Evolutionary conservation across 2,797 vertebrate species (phyloP).

Genomic region (Diplodus puntazzo): DNA sequence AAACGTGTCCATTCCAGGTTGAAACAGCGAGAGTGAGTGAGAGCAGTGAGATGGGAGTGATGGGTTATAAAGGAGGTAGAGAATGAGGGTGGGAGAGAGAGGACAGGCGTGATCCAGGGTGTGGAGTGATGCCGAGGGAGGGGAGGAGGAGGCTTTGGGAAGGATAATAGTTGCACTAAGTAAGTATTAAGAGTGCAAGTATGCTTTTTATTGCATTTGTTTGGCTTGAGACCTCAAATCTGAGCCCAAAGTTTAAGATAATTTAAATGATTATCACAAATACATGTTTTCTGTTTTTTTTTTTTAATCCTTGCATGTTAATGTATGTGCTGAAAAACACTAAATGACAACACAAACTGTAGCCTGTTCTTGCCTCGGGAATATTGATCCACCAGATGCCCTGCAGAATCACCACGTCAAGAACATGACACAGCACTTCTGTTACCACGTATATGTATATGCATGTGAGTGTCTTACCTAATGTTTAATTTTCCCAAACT

Average conservation of each 20-base stretch:
- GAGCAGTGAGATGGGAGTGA: constrained; percentile 76
- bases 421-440: constrained; percentile 55
- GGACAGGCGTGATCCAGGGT: constrained; percentile 75
- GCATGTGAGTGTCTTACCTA: constrained; percentile 81
- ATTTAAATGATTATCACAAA: constrained; percentile 23
- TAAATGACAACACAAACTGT: constrained; percentile 22
- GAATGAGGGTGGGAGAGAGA: constrained; percentile 78
- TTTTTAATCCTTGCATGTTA: constrained; percentile 1
- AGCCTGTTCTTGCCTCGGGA: constrained; percentile 22
- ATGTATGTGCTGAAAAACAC: constrained; percentile 20
- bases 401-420: constrained; percentile 5
- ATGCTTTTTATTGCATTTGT: constrained; percentile 60
- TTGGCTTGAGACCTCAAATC: constrained; percentile 64
- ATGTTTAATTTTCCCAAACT: constrained; percentile 93
- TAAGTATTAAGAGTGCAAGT: constrained; percentile 67
- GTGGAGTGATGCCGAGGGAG: constrained; percentile 72
- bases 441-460: constrained; percentile 22
- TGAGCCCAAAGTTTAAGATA: constrained; percentile 8
- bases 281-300: not conserved
- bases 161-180: constrained; percentile 53
- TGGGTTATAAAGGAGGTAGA: constrained; percentile 86
- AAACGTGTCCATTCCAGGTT: constrained; percentile 70
- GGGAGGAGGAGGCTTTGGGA: constrained; percentile 48
- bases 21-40: constrained; percentile 76
- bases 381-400: constrained; percentile 10